phyloP scores from a whole-genome alignment of 2,888 invertebrate species.

The Ornithoptera priamus region DNA sequence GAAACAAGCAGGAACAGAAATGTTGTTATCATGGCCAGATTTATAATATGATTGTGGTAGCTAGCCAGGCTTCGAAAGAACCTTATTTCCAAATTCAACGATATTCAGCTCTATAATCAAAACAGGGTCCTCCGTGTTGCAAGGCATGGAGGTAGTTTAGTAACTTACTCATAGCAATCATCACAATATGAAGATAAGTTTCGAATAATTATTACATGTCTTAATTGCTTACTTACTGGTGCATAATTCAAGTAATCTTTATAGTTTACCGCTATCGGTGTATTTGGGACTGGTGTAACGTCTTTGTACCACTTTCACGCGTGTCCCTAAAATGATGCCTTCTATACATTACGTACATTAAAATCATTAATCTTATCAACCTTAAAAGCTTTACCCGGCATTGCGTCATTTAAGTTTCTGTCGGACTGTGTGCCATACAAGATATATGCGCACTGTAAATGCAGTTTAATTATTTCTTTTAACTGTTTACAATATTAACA shows the following conservation, averaged over 20 bases:
- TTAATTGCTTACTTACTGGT: constrained; percentile 3
- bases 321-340: constrained; percentile 18
- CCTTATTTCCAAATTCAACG: too few species aligned
- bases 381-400: constrained; percentile 26
- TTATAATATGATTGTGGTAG: too few species aligned
- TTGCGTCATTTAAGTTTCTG: constrained; percentile 23
- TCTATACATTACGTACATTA: constrained; percentile 20
- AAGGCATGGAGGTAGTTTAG: too few species aligned
- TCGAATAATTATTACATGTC: background rate
- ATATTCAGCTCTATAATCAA: too few species aligned
- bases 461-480: constrained; percentile 18
- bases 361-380: constrained; percentile 29
- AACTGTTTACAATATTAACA: constrained; percentile 10
- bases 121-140: too few species aligned
- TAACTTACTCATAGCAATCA: background rate
- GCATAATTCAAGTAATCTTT: constrained; percentile 5
- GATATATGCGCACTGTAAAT: constrained; percentile 23
- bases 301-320: constrained; percentile 17
- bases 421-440: constrained; percentile 1
- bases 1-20: too few species aligned
- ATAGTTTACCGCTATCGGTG: constrained; percentile 7
- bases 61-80: too few species aligned
- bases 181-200: background rate
- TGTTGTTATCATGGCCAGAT: too few species aligned
- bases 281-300: background rate